Evolutionary conservation across 1,140 invertebrate genomes (phyloP).

Genomic region (Parapsyche elsis): DNA sequence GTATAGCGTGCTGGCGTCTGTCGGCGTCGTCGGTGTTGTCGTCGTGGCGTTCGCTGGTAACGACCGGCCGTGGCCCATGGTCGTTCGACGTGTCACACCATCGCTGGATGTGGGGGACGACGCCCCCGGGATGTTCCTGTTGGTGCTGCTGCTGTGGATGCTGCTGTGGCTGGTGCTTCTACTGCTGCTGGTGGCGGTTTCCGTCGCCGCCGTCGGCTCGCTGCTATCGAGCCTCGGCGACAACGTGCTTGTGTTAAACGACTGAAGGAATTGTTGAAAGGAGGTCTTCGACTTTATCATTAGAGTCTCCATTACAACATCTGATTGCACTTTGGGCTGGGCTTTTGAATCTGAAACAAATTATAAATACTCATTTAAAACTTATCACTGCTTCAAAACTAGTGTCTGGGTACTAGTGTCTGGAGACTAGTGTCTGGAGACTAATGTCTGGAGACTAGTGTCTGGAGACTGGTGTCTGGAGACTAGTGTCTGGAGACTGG

Average conservation of each 20-base stretch:
- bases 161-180: conserved; percentile 61
- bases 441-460: no score
- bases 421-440: no score
- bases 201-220: conserved; percentile 26
- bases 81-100: conserved; percentile 58
- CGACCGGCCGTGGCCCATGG: conserved; percentile 61
- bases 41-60: conserved; percentile 58
- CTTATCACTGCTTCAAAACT: no score
- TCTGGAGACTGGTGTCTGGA: no score
- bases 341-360: conserved; percentile 47
- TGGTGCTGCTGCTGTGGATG: conserved; percentile 49
- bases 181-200: conserved; percentile 59
- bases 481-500: no score
- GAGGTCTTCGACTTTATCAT: conserved; percentile 55
- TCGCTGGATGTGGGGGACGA: neutral
- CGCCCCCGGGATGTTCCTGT: conserved; percentile 56
- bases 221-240: conserved; percentile 1
- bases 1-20: conserved; percentile 66
- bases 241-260: conserved; percentile 48
- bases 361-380: no score
- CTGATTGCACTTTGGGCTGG: conserved; percentile 32
- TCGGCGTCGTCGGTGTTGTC: conserved; percentile 59
- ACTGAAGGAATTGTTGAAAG: conserved; percentile 51
- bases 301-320: conserved; percentile 55
- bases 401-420: no score